A percentile compares a stretch with the other conserved stretches of the same genome.
Conservation (phyloP, 2,113 vertebrate species). For the Microcebus ravelobensis region DNA sequence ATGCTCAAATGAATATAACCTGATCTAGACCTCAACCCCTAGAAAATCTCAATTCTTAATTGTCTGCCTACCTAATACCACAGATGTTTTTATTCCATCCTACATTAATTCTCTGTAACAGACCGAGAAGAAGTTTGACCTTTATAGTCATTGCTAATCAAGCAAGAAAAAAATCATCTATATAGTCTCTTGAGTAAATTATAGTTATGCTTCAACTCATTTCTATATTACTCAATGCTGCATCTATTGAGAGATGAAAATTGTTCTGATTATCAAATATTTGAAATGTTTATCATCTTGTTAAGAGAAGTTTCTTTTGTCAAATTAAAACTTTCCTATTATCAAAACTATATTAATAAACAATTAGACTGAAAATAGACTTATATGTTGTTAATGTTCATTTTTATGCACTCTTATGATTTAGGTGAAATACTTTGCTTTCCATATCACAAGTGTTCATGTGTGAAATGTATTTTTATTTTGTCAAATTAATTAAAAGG, state of each 20-base stretch:
- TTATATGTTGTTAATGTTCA: not conserved
- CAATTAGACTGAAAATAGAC: not conserved
- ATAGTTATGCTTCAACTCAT: not conserved
- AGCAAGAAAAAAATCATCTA: not conserved
- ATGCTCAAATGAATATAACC: not conserved
- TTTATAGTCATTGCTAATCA: not conserved
- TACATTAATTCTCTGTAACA: slow-evolving; percentile 30
- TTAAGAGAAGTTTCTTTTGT: not conserved
- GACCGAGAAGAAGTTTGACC: not conserved
- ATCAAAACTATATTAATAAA: not conserved
- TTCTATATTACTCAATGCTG: not conserved
- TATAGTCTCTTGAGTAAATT: slow-evolving; percentile 3
- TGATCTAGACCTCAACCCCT: not conserved
- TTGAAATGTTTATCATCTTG: not conserved
- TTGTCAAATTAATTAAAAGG: not conserved
- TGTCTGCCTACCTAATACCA: not conserved
- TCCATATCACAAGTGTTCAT: not conserved
- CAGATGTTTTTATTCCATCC: not conserved
- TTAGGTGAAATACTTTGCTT: not conserved
- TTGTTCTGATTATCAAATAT: not conserved
- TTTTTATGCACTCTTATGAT: not conserved
- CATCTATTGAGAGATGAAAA: not conserved
- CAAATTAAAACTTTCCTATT: not conserved
- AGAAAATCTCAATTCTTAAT: not conserved
- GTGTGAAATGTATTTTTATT: not conserved